Evolutionary conservation across 2,888 invertebrate species (phyloP), one percentile per base, ranked within the genome.

Genomic region (Mechanitis mazaeus): DNA sequence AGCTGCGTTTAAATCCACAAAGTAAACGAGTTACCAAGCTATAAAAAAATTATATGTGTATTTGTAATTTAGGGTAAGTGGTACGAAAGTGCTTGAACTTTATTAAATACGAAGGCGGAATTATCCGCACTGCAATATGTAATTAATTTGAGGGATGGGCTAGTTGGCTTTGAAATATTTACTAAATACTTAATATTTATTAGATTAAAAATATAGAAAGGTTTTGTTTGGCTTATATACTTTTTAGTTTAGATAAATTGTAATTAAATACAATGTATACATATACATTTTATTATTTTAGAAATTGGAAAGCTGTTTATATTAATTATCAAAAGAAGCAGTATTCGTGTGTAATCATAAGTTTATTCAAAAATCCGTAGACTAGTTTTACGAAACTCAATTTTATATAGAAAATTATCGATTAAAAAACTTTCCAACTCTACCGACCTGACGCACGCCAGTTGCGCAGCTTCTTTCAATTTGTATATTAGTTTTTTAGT

Each of bases 61-160:
- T 68, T 68, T 62, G 63, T 66, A 66, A 68, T 68, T 68, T 68
- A 66, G 68, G 66, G 66, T 63, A 66, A 66, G 66, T 68, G 66
- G 68, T 59, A 61, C 66, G 64, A 61, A 61, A 56, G 61, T 60
- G 62, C 63, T 66, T 64, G 58, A 68, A 68, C 64, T 66, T 64
- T 64, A 68, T 66, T 66, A 66, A 66, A 66, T 66, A 64, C 66
- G 62, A 61, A 63, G 59, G 54, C 57, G 59, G 56, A 59, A 64
- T 65, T 64, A 66, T 64, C 53, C 59, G 64, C 64, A 62, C 61
- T 62, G 66, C 64, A 62, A 61, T 67, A 65, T 61, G 65, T 67
- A 66, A 66, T 66, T 68, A 66, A 64, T 64, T 66, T 60, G 54
- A 60, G 62, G 57, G 46, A 55, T 53, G 47, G 57, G 53, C 28